Conservation (phyloP, 2,797 vertebrate genomes). For the Kryptopterus vitreolus region DNA sequence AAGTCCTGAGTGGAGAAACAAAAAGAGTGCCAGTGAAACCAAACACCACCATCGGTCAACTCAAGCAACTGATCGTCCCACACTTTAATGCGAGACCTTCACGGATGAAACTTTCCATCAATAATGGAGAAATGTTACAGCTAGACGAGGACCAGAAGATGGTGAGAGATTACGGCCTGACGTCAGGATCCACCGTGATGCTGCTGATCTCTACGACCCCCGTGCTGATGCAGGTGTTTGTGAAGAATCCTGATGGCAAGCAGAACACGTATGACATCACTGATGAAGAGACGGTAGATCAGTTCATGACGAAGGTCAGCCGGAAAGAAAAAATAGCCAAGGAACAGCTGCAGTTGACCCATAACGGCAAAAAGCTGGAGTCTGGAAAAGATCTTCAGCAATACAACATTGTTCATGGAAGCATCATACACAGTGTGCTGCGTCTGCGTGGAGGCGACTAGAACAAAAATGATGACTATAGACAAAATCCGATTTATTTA, state of each 20-base stretch:
- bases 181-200: constrained; percentile 21
- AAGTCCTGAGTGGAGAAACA: not conserved
- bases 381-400: constrained; percentile 46
- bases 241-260: constrained; percentile 43
- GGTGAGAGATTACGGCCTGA: constrained; percentile 17
- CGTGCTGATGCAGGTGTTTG: not conserved
- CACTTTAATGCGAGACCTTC: not conserved
- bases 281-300: constrained; percentile 53
- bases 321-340: constrained; percentile 48
- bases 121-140: constrained; percentile 47
- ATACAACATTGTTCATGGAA: constrained; percentile 54
- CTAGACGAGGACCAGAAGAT: constrained; percentile 54
- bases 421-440: constrained; percentile 63
- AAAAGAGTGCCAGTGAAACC: not conserved
- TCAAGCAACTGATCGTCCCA: not conserved
- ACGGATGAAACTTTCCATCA: constrained; percentile 51
- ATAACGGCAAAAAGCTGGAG: constrained; percentile 55
- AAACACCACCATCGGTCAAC: not conserved
- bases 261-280: constrained; percentile 57
- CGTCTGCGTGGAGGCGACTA: constrained; percentile 71
- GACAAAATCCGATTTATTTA: too few species aligned
- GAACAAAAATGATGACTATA: not conserved
- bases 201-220: constrained; percentile 10
- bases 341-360: constrained; percentile 69
- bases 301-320: constrained; percentile 60